These are phyloP conservation scores for Emydura subglobosa DNA, from an alignment of 2,113 vertebrate species.

Conservation along the genomic window DNA sequence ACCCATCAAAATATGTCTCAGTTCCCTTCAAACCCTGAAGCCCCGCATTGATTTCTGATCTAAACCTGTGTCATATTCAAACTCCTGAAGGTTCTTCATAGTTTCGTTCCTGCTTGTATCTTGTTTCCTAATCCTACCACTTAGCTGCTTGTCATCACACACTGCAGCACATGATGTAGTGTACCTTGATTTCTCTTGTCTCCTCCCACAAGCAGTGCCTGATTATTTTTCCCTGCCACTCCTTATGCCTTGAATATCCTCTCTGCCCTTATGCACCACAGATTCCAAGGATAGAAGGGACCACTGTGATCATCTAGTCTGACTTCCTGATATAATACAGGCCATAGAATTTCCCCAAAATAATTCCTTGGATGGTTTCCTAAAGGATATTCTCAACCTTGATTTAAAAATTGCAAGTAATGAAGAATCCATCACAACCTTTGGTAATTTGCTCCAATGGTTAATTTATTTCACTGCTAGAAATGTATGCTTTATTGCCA, in stretches of 20 bases:
- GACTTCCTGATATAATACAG: not conserved
- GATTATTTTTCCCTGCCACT: slow-evolving; percentile 13
- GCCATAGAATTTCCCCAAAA: not conserved
- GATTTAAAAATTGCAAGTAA: no score
- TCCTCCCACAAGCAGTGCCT: slow-evolving; percentile 20
- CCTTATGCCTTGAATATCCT: slow-evolving; percentile 13
- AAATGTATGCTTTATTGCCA: not conserved
- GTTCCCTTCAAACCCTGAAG: not conserved
- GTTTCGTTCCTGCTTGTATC: fast-evolving
- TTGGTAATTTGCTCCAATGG: no score
- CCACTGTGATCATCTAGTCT: not conserved
- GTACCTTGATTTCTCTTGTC: not conserved
- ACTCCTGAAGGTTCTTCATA: not conserved
- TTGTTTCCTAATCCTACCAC: slow-evolving; percentile 10
- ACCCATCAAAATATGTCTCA: not conserved
- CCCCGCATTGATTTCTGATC: not conserved
- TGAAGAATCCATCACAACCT: no score
- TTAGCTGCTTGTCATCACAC: not conserved
- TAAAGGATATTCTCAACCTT: no score
- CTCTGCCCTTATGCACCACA: not conserved
- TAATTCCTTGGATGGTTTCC: not conserved
- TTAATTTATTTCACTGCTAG: not conserved
- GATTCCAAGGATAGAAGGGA: not conserved
- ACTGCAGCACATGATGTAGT: not conserved
- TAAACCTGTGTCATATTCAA: not conserved